Conservation (phyloP, 2,888 invertebrate genomes). For the Clivina fossor region DNA sequence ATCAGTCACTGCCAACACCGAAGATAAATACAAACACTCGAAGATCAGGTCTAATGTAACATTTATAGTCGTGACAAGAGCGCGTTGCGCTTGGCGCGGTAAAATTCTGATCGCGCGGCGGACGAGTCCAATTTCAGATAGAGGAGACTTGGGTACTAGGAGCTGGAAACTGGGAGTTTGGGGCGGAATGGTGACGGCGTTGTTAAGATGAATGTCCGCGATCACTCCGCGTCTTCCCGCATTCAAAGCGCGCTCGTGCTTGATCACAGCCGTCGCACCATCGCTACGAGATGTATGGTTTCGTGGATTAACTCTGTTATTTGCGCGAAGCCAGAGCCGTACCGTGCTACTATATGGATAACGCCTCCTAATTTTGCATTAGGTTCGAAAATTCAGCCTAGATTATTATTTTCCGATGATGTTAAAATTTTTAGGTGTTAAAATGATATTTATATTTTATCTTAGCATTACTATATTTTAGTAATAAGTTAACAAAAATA, state of each 20-base stretch:
- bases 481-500: too few relatives aligned
- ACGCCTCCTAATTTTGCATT: too few relatives aligned
- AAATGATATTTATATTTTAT: too few relatives aligned
- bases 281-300: constrained; percentile 17
- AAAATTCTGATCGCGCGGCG: constrained; percentile 16
- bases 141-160: constrained; percentile 1
- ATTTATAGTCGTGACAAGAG: constrained; percentile 46
- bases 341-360: too few relatives aligned
- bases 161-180: constrained; percentile 34
- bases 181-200: constrained; percentile 35
- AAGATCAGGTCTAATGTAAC: constrained; percentile 47
- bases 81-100: constrained; percentile 1
- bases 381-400: too few relatives aligned
- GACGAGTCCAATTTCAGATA: constrained; percentile 16
- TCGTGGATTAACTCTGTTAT: constrained; percentile 15
- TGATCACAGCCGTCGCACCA: not conserved
- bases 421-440: too few relatives aligned
- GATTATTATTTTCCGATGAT: too few relatives aligned
- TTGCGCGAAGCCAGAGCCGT: too few relatives aligned
- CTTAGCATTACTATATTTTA: too few relatives aligned
- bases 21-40: constrained; percentile 47
- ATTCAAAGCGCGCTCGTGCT: constrained; percentile 18
- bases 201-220: constrained; percentile 49
- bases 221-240: constrained; percentile 43
- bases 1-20: constrained; percentile 43